A percentile compares a stretch with the other conserved stretches of the same genome.
These are phyloP conservation scores for Entomyzon cyanotis DNA, from an alignment of 2,113 vertebrate genomes.

Conservation along the genomic window DNA sequence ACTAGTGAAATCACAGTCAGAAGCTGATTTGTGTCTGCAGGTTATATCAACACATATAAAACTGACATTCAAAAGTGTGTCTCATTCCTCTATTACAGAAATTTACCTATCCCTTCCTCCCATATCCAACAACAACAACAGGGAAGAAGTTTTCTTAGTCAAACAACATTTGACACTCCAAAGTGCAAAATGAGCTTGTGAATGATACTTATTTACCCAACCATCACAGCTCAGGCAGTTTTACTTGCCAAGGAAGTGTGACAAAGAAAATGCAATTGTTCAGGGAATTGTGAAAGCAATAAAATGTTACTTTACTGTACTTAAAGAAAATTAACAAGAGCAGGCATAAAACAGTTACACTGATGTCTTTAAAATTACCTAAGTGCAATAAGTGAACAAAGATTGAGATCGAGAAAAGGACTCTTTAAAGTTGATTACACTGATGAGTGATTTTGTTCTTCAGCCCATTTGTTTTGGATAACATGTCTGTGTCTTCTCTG, in stretches of 20 bases:
- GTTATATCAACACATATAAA: conserved; percentile 59
- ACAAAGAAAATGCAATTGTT: conserved; percentile 67
- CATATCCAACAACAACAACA: conserved; percentile 40
- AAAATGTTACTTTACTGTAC: conserved; percentile 56
- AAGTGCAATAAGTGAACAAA: background rate
- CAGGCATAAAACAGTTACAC: conserved; percentile 6
- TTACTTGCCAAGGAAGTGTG: conserved; percentile 62
- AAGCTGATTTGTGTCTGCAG: conserved; percentile 46
- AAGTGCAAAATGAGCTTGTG: conserved; percentile 61
- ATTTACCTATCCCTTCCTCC: conserved; percentile 38
- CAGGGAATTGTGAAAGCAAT: conserved; percentile 59
- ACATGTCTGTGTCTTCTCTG: background rate
- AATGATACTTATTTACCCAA: conserved; percentile 65
- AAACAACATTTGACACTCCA: conserved; percentile 47
- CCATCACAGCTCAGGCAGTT: conserved; percentile 57
- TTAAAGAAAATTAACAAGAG: conserved; percentile 65
- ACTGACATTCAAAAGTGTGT: conserved; percentile 42
- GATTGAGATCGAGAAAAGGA: background rate
- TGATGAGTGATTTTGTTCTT: conserved; percentile 2
- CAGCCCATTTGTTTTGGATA: background rate
- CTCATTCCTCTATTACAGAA: conserved; percentile 30
- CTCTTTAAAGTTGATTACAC: conserved; percentile 4
- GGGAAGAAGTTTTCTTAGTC: conserved; percentile 40
- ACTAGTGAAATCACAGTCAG: conserved; percentile 43
- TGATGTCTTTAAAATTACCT: conserved; percentile 10